Conservation (phyloP, 2,113 vertebrate species). For the Eira barbara region DNA sequence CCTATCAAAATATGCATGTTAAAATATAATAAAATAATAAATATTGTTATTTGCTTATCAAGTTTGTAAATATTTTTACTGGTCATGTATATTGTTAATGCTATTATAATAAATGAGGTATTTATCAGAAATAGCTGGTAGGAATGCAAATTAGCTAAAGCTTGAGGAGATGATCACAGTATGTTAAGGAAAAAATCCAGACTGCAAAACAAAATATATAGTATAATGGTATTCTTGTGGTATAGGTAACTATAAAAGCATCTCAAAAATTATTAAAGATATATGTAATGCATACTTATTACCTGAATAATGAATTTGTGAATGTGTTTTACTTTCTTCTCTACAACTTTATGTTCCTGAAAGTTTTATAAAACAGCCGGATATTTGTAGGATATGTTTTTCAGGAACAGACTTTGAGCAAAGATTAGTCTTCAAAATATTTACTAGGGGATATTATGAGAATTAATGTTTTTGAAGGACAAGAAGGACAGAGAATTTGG, state of each 20-base stretch:
- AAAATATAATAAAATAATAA: not conserved
- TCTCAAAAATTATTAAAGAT: not conserved
- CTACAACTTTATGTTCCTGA: not conserved
- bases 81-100: not conserved
- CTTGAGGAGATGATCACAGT: not conserved
- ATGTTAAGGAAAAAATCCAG: not conserved
- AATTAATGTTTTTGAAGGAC: not conserved
- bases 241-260: not conserved
- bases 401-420: not conserved
- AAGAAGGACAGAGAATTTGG: not conserved
- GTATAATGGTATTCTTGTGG: not conserved
- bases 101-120: not conserved
- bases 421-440: not conserved
- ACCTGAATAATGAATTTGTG: not conserved
- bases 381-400: not conserved
- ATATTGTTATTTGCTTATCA: not conserved
- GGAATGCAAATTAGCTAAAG: not conserved
- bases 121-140: not conserved
- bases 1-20: not conserved
- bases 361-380: not conserved
- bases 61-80: not conserved
- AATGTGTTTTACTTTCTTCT: not conserved
- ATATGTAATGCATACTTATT: not conserved
- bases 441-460: not conserved
- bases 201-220: not conserved